A percentile compares a stretch with the other conserved stretches of the same genome.
Evolutionary conservation across 1,140 invertebrate species (phyloP).

Genomic region (Catajapyx aquilonaris): DNA sequence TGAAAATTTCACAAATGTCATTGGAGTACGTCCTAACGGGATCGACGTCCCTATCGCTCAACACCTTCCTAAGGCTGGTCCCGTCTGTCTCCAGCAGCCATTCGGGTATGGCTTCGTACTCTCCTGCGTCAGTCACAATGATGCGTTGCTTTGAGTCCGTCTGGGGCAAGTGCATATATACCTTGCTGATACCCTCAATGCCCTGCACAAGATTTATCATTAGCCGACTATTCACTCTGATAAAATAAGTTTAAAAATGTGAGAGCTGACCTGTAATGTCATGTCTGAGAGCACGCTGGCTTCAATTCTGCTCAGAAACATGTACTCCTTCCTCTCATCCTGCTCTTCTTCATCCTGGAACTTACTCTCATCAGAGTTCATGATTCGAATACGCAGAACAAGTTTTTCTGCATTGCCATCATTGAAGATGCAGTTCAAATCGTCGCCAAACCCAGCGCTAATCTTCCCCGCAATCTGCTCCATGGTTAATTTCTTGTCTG

Average conservation of each 20-base stretch:
- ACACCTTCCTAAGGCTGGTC: conserved; percentile 91
- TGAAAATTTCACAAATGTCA: conserved; percentile 99
- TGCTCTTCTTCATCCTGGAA: conserved; percentile 69
- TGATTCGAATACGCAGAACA: conserved; percentile 93
- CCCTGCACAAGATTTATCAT: conserved; percentile 30
- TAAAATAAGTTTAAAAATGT: conserved; percentile 1
- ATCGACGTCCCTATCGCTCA: conserved; percentile 93
- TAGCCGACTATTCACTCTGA: too few species aligned
- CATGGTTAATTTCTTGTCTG: conserved; percentile 98
- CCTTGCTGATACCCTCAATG: conserved; percentile 78
- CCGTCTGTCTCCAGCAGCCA: conserved; percentile 99
- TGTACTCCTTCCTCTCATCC: conserved; percentile 98
- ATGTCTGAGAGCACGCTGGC: conserved; percentile 90
- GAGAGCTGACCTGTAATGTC: conserved; percentile 73
- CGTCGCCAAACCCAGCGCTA: conserved; percentile 95
- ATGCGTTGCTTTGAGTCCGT: conserved; percentile 97
- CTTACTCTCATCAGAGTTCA: conserved; percentile 91
- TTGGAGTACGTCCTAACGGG: conserved; percentile 93
- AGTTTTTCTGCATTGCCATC: conserved; percentile 99
- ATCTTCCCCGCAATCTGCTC: conserved; percentile 99
- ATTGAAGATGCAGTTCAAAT: conserved; percentile 98
- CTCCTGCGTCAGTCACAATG: conserved; percentile 89
- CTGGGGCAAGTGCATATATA: conserved; percentile 98
- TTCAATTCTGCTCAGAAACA: conserved; percentile 96
- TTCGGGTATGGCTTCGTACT: conserved; percentile 95